phyloP scores from a whole-genome alignment of 2,888 invertebrate species.

The Chouioia cunea region DNA sequence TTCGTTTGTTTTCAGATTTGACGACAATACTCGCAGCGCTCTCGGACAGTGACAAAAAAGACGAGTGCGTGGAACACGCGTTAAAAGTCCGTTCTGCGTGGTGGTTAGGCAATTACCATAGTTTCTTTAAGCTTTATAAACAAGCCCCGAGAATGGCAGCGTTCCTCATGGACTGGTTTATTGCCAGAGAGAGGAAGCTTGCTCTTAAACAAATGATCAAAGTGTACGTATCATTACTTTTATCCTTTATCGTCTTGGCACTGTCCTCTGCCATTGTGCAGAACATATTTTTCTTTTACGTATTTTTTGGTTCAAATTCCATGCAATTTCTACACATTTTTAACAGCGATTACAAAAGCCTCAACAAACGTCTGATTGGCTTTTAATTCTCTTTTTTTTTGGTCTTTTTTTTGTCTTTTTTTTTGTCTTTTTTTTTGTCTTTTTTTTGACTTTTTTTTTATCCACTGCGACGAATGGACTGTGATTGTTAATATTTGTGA shows the following conservation, averaged over 20 bases:
- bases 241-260: constrained; percentile 37
- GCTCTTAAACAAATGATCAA: constrained; percentile 94
- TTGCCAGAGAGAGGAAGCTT: constrained; percentile 91
- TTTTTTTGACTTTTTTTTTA: too few species aligned
- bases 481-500: constrained; percentile 15
- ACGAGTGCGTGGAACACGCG: constrained; percentile 88
- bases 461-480: background rate
- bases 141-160: constrained; percentile 94
- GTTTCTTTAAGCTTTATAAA: constrained; percentile 92
- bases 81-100: constrained; percentile 92
- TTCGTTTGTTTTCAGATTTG: constrained; percentile 79
- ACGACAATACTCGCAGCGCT: constrained; percentile 90
- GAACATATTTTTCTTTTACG: constrained; percentile 10
- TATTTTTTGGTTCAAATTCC: background rate
- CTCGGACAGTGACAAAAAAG: constrained; percentile 80
- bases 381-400: too few species aligned
- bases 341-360: constrained; percentile 41
- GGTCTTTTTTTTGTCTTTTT: background rate
- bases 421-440: too few species aligned
- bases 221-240: constrained; percentile 85
- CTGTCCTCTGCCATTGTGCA: constrained; percentile 12
- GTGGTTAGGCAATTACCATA: constrained; percentile 92
- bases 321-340: background rate
- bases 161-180: constrained; percentile 98
- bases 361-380: background rate